Evolutionary conservation across 1,140 invertebrate genomes (phyloP).

Genomic region (Anthonomus grandis): DNA sequence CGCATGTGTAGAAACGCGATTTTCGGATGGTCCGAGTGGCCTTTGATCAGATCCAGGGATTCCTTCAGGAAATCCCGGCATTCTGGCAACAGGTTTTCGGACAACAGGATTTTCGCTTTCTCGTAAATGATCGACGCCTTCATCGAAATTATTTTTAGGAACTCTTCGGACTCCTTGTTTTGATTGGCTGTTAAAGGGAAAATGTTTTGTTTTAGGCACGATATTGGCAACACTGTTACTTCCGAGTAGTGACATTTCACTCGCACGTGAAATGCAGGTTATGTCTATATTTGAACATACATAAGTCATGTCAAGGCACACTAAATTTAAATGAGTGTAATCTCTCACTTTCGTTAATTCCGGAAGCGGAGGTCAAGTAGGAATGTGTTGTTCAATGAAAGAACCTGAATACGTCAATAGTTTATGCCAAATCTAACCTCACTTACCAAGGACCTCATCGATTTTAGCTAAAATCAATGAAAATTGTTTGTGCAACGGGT

Average conservation of each 20-base stretch:
- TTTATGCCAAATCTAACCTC: no score
- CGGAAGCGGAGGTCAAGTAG: background rate
- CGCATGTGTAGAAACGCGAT: conserved; percentile 66
- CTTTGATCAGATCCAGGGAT: conserved; percentile 32
- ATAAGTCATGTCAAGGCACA: no score
- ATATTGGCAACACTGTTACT: no score
- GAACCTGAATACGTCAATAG: no score
- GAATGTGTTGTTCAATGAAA: no score
- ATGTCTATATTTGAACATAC: no score
- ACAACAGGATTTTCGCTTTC: conserved; percentile 38
- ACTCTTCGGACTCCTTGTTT: conserved; percentile 15
- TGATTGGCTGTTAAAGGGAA: background rate
- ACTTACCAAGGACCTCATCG: conserved; percentile 16
- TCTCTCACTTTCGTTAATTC: background rate
- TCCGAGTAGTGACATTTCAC: no score
- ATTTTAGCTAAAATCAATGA: conserved; percentile 15
- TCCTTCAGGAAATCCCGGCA: conserved; percentile 31
- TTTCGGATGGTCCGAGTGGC: conserved; percentile 30
- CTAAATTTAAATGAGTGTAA: background rate
- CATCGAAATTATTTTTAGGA: conserved; percentile 30
- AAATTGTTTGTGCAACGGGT: conserved; percentile 24
- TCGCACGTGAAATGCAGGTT: no score
- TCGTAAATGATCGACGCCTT: conserved; percentile 41
- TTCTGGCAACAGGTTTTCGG: conserved; percentile 17
- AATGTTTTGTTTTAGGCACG: no score